Conservation (phyloP, 1,140 invertebrate genomes). For the Drosophila biarmipes region DNA sequence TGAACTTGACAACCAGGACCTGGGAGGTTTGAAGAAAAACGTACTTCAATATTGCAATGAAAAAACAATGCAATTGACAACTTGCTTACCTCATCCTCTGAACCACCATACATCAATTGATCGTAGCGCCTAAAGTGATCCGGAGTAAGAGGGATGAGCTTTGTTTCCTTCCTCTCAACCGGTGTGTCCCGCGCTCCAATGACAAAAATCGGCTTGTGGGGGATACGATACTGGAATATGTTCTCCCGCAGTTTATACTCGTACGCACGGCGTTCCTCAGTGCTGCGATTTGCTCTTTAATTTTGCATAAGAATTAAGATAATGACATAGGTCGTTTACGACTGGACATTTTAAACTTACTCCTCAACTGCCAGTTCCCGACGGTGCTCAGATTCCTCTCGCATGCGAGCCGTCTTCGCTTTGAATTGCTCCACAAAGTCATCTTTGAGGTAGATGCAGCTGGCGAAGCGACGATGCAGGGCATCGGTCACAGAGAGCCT, state of each 20-base stretch:
- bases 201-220: slow-evolving; percentile 38
- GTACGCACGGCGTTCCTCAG: slow-evolving; percentile 24
- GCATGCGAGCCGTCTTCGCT: not conserved
- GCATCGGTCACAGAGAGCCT: not conserved
- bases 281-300: slow-evolving; percentile 18
- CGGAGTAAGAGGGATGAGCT: slow-evolving; percentile 36
- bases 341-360: slow-evolving; percentile 28
- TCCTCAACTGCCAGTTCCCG: slow-evolving; percentile 4
- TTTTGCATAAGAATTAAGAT: not conserved
- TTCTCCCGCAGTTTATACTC: slow-evolving; percentile 36
- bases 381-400: not conserved
- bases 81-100: slow-evolving; percentile 16
- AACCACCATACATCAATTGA: slow-evolving; percentile 25
- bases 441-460: slow-evolving; percentile 32
- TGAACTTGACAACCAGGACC: slow-evolving; percentile 87
- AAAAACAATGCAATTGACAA: too few relatives aligned
- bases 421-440: slow-evolving; percentile 15
- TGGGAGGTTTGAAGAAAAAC: slow-evolving; percentile 3
- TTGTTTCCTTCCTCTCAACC: not conserved
- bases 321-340: not conserved
- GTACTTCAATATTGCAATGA: too few relatives aligned
- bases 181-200: not conserved
- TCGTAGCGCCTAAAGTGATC: slow-evolving; percentile 20
- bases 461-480: slow-evolving; percentile 31
- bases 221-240: slow-evolving; percentile 2